These are phyloP conservation scores for Drosophila pseudoananassae DNA, from an alignment of 1,140 invertebrate species.

Conservation along the genomic window DNA sequence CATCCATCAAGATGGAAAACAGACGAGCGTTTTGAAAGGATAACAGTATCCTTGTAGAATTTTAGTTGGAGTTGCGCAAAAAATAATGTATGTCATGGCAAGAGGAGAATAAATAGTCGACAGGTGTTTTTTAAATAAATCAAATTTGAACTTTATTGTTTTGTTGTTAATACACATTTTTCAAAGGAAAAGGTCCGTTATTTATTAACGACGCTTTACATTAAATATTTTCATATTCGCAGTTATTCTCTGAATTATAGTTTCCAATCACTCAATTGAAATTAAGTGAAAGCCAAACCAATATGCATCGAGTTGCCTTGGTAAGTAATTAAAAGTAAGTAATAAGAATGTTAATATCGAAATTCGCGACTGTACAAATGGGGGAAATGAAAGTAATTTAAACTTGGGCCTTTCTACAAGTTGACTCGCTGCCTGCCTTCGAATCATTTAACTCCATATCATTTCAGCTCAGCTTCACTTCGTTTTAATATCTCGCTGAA, in stretches of 20 bases:
- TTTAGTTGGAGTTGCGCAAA: not conserved
- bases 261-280: not conserved
- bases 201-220: not conserved
- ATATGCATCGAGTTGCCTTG: not conserved
- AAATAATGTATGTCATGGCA: not conserved
- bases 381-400: slow-evolving; percentile 54
- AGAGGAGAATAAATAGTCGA: not conserved
- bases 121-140: no score
- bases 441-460: slow-evolving; percentile 37
- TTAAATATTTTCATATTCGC: no score
- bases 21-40: not conserved
- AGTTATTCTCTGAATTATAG: not conserved
- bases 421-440: slow-evolving; percentile 9
- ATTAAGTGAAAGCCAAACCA: not conserved
- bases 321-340: slow-evolving; percentile 51
- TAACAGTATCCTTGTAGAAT: not conserved
- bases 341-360: slow-evolving; percentile 4
- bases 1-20: slow-evolving; percentile 1
- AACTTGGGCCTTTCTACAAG: slow-evolving; percentile 33
- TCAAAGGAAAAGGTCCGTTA: not conserved
- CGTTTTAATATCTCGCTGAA: slow-evolving; percentile 54
- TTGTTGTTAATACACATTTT: no score
- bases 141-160: no score
- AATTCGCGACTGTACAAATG: slow-evolving; percentile 3
- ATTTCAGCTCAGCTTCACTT: slow-evolving; percentile 28